Percentiles rank a stretch among this genome's conserved stretches.
Conservation (phyloP, 2,888 invertebrate species). For the Amphipyra berbera region DNA sequence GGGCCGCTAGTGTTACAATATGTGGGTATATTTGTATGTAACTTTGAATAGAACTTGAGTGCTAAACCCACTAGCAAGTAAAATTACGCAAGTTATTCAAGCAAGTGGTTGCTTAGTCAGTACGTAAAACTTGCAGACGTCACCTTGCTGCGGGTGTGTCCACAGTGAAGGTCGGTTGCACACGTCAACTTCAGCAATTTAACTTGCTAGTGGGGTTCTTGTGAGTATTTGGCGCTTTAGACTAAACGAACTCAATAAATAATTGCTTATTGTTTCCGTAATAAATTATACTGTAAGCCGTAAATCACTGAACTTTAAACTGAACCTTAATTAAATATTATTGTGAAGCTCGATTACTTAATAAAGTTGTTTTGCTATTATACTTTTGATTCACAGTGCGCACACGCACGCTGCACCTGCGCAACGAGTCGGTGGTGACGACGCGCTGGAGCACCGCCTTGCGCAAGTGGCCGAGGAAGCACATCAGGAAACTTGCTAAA, state of each 20-base stretch:
- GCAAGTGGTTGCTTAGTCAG: no score
- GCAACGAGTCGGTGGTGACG: constrained; percentile 68
- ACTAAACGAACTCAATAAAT: background rate
- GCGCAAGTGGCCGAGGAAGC: constrained; percentile 66
- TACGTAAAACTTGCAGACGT: no score
- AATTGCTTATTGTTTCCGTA: constrained; percentile 2
- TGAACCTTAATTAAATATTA: background rate
- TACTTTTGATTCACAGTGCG: constrained; percentile 57
- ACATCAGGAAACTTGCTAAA: constrained; percentile 37
- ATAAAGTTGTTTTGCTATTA: background rate
- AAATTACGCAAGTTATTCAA: no score
- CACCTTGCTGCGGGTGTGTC: no score
- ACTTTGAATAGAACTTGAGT: no score
- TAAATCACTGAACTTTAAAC: background rate
- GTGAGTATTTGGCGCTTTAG: no score
- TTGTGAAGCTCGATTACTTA: background rate
- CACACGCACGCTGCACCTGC: constrained; percentile 64
- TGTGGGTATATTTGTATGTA: no score
- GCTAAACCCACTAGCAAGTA: no score
- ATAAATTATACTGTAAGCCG: background rate
- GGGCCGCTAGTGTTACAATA: no score
- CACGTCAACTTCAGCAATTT: no score
- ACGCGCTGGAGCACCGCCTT: constrained; percentile 66
- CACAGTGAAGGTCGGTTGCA: no score
- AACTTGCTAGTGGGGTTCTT: no score